Base-by-base conservation (phyloP, 37 sponge, comb jelly and placozoan genomes). In the Spongia lamella region DNA sequence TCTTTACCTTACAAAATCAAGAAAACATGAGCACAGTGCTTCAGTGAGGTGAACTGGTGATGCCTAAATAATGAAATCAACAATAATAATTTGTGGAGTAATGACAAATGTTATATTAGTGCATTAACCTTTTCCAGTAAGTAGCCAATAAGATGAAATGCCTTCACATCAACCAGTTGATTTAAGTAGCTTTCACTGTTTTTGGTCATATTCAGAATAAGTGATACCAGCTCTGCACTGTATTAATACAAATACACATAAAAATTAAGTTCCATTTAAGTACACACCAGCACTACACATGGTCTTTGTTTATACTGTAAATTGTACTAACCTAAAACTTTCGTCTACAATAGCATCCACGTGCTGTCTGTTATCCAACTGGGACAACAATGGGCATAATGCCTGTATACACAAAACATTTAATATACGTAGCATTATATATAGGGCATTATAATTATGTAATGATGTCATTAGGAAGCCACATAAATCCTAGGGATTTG, bases 361-460 rank as follows among this genome's bases (percentile, higher is more conserved):
- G n/a, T 66, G 21, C 56, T 81, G 83, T 3, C 68, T 49, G 1
- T 66, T n/a, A 65, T 92, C 92, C 24, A 92, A 76, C 58, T 92
- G 92, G 61, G 84, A 79, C 38, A 92, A 66, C 61, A 92, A 55
- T 25, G 92, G 92, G 34, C 88, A 83, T 25, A 92, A 38, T 31
- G 67, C 85, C 92, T 91, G 49, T 20, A 24, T 51, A n/a, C n/a
- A n/a, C n/a, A n/a, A n/a, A n/a, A n/a, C n/a, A n/a, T n/a, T n/a
- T n/a, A n/a, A n/a, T n/a, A n/a, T n/a, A n/a, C n/a, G n/a, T n/a
- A n/a, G n/a, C n/a, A n/a, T n/a, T n/a, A n/a, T n/a, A n/a, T n/a
- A n/a, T n/a, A n/a, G n/a, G n/a, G n/a, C n/a, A n/a, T n/a, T n/a
- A n/a, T n/a, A n/a, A n/a, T n/a, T n/a, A n/a, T n/a, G n/a, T n/a